Conservation (phyloP, 2,888 invertebrate species). For the Phengaris arion region DNA sequence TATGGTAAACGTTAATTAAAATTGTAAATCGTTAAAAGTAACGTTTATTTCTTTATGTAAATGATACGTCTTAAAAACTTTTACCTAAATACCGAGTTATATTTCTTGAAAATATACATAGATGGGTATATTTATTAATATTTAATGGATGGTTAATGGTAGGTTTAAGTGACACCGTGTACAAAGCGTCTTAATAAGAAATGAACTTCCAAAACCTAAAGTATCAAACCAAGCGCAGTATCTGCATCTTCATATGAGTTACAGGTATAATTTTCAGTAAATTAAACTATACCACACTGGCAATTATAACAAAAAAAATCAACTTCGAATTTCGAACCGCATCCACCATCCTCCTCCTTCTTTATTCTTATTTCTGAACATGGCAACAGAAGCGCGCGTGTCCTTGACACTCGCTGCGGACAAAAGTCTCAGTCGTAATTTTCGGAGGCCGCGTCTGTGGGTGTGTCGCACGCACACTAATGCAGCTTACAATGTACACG, state of each 20-base stretch:
- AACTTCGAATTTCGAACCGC: conserved; percentile 14
- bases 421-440: conserved; percentile 71
- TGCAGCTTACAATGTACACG: conserved; percentile 32
- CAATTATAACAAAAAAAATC: no score
- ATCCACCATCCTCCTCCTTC: not conserved
- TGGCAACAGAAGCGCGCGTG: conserved; percentile 63
- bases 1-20: conserved; percentile 17
- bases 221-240: not conserved
- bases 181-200: not conserved
- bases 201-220: not conserved
- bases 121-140: not conserved
- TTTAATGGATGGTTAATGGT: not conserved
- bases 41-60: conserved; percentile 17
- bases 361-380: conserved; percentile 42
- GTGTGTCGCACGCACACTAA: conserved; percentile 62
- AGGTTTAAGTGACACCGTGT: not conserved
- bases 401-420: conserved; percentile 75
- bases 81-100: not conserved
- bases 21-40: conserved; percentile 15
- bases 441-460: conserved; percentile 63
- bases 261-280: not conserved
- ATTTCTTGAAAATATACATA: not conserved
- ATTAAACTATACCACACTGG: not conserved
- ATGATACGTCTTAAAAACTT: conserved; percentile 2
- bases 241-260: not conserved